These are phyloP conservation scores for Halcyon leucocephala DNA, from an alignment of 2,797 vertebrate genomes.

Conservation along the genomic window DNA sequence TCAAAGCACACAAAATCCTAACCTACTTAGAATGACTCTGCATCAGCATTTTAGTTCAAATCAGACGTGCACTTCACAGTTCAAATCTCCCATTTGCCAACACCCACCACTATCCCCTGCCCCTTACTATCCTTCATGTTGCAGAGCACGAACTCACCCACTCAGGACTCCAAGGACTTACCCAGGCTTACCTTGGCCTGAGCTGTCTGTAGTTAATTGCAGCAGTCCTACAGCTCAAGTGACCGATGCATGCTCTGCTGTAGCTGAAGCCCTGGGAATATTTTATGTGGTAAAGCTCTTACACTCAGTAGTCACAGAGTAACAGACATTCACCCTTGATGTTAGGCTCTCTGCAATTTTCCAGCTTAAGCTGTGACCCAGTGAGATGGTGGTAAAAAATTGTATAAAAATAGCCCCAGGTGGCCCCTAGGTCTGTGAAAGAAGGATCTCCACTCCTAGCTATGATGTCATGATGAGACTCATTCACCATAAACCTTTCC, in stretches of 20 bases:
- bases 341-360: background rate
- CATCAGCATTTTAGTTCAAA: background rate
- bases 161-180: background rate
- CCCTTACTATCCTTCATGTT: fast-evolving
- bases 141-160: background rate
- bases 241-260: background rate
- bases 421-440: background rate
- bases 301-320: background rate
- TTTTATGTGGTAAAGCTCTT: fast-evolving
- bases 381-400: background rate
- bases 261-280: background rate
- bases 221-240: background rate
- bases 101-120: fast-evolving
- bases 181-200: background rate
- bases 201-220: fast-evolving
- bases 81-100: background rate
- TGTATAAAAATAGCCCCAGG: background rate
- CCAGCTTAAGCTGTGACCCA: background rate
- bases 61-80: background rate
- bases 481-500: background rate
- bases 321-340: background rate
- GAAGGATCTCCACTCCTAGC: background rate
- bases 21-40: background rate
- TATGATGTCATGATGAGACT: fast-evolving
- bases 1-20: background rate